Percentiles rank a stretch among this genome's conserved stretches.
Evolutionary conservation across 2,888 invertebrate genomes (phyloP).

Genomic region (Busseola fusca): DNA sequence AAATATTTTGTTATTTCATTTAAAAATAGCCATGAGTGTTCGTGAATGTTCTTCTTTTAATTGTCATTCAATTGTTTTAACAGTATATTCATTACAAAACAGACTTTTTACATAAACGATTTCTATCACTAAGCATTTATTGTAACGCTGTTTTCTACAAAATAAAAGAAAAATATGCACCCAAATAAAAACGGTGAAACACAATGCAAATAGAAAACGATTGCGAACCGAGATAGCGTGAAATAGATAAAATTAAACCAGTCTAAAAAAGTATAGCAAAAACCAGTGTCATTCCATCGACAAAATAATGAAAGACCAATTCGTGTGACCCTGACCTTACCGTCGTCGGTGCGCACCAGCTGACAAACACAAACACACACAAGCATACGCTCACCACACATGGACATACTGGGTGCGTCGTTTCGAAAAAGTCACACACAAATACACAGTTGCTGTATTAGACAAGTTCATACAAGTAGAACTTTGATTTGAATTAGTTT

Average conservation of each 20-base stretch:
- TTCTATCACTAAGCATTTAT: slow-evolving; percentile 7
- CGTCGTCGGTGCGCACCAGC: slow-evolving; percentile 45
- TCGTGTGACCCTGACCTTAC: slow-evolving; percentile 69
- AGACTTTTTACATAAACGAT: slow-evolving; percentile 11
- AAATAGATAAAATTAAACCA: slow-evolving; percentile 43
- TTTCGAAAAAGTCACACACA: slow-evolving; percentile 19
- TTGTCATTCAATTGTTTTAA: slow-evolving; percentile 11
- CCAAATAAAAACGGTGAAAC: slow-evolving; percentile 11
- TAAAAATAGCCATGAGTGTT: neutral
- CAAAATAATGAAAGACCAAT: slow-evolving; percentile 56
- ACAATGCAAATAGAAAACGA: slow-evolving; percentile 46
- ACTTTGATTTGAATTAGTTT: neutral
- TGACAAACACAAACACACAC: slow-evolving; percentile 44
- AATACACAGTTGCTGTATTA: neutral
- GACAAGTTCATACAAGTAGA: slow-evolving; percentile 16
- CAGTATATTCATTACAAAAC: slow-evolving; percentile 17
- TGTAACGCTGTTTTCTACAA: slow-evolving; percentile 7
- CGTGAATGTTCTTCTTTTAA: neutral
- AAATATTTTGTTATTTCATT: neutral
- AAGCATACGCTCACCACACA: slow-evolving; percentile 35
- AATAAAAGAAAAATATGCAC: slow-evolving; percentile 28
- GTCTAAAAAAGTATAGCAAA: slow-evolving; percentile 42
- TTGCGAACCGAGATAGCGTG: slow-evolving; percentile 33
- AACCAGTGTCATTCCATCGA: slow-evolving; percentile 43
- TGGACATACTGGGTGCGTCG: neutral